Evolutionary conservation across 1,140 invertebrate genomes (phyloP), one percentile per base, ranked within the genome.

Genomic region (Drosophila kikkawai): DNA sequence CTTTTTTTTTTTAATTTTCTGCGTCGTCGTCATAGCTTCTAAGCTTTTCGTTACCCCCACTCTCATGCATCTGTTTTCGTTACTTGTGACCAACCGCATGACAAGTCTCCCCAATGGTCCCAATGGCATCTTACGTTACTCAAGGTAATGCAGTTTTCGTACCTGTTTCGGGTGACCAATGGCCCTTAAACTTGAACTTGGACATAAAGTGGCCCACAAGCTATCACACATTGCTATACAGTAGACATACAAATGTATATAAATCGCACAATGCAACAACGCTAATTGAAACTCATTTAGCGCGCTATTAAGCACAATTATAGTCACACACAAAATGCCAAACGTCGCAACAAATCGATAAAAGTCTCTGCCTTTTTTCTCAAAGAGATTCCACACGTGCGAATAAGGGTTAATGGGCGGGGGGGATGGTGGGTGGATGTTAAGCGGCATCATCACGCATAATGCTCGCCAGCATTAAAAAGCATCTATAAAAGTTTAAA

Each of bases 281-380:
- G 83, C 83, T 88, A 88, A 88, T 88, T 88, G 80, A 90, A 84
- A 51, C 70, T 71, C 85, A 88, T 88, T 88, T 84, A 88, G 85
- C 84, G 85, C 84, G 78, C 84, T 84, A 90, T 90, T 84, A 90
- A 87, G 77, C 69, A 84, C 84, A 87, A 90, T 88, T 83, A 88
- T 88, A 70, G 55, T 70, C 76, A 41, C 12, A 65, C 37, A 58
- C 19, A 56, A 56, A 63, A 60, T 59, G 63, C 48, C 63, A 77
- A 67, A 77, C 61, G 63, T 42, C 73, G 64, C 64, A 75, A 77
- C 75, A 77, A 77, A 78, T 78, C 75, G 74, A 78, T 78, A 78
- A 78, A 78, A 45, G 36, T 22, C 13, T 55, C 39, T 47, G 34
- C 50, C 51, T 51, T 51, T 34, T 39, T 36, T 69, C 29, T 42